phyloP scores from a whole-genome alignment of 2,888 invertebrate genomes.

The Neoaliturus tenellus region DNA sequence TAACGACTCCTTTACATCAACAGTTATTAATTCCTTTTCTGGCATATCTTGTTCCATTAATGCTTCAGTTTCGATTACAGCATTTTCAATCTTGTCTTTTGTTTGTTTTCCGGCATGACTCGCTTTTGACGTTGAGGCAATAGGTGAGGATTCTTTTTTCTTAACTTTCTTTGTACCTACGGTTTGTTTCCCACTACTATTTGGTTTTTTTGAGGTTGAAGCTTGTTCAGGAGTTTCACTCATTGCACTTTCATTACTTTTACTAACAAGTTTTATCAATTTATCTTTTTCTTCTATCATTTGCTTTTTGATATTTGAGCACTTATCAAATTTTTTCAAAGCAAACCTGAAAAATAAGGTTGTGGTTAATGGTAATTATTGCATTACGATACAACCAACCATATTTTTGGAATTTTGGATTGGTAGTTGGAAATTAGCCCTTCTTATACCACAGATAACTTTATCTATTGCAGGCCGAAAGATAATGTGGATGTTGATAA shows the following conservation, averaged over 20 bases:
- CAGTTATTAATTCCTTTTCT: neutral
- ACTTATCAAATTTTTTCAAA: slow-evolving; percentile 37
- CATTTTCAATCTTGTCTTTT: neutral
- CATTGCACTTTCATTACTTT: neutral
- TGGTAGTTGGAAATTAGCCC: too few species aligned
- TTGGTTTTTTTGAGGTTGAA: neutral
- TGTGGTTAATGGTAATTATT: too few species aligned
- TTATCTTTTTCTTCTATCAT: slow-evolving; percentile 32
- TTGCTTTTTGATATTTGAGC: slow-evolving; percentile 35
- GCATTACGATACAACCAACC: too few species aligned
- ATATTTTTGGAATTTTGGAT: too few species aligned
- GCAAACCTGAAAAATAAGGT: slow-evolving; percentile 46
- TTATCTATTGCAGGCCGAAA: too few species aligned
- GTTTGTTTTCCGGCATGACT: neutral
- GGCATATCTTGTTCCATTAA: neutral
- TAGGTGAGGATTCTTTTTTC: neutral
- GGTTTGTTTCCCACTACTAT: neutral
- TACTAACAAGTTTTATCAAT: slow-evolving; percentile 3
- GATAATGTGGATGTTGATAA: too few species aligned
- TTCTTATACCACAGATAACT: too few species aligned
- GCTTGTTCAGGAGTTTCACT: neutral
- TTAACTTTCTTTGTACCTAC: neutral
- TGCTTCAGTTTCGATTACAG: neutral
- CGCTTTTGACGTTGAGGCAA: neutral
- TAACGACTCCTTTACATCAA: neutral